These are phyloP conservation scores for Aulostomus chinensis DNA, from an alignment of 2,797 vertebrate species.

Conservation along the genomic window DNA sequence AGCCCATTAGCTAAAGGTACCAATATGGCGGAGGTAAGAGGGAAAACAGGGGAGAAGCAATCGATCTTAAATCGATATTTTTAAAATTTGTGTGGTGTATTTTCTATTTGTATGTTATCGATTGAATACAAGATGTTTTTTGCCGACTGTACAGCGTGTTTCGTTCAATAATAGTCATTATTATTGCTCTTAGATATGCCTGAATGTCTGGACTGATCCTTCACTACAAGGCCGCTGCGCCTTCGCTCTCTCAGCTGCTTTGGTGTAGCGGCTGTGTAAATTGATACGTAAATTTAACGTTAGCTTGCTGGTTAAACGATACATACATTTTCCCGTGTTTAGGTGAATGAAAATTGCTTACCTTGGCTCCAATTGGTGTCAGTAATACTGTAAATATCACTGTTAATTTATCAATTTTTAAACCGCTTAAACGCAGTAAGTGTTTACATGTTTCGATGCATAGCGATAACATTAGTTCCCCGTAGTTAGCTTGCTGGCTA, in stretches of 20 bases:
- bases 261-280: conserved; percentile 75
- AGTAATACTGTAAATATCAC: accelerated
- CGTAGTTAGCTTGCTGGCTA: conserved; percentile 55
- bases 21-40: conserved; percentile 99
- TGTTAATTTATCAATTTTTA: conserved; percentile 13
- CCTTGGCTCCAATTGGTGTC: not conserved
- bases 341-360: conserved; percentile 29
- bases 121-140: conserved; percentile 54
- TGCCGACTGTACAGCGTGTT: conserved; percentile 35
- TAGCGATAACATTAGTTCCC: conserved; percentile 39
- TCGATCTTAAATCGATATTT: conserved; percentile 79
- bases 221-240: conserved; percentile 80
- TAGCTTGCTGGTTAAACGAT: conserved; percentile 58
- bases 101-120: conserved; percentile 53
- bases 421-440: conserved; percentile 52
- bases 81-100: conserved; percentile 30
- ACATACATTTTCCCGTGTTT: conserved; percentile 9
- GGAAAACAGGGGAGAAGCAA: conserved; percentile 89
- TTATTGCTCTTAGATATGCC: conserved; percentile 58
- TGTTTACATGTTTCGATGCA: conserved; percentile 71
- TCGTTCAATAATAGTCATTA: conserved; percentile 31
- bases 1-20: conserved; percentile 91
- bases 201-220: conserved; percentile 73
- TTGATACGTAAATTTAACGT: conserved; percentile 75
- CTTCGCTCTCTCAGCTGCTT: conserved; percentile 77